These are phyloP conservation scores for Arothron firmamentum DNA, from an alignment of 2,113 vertebrate genomes.

Conservation along the genomic window DNA sequence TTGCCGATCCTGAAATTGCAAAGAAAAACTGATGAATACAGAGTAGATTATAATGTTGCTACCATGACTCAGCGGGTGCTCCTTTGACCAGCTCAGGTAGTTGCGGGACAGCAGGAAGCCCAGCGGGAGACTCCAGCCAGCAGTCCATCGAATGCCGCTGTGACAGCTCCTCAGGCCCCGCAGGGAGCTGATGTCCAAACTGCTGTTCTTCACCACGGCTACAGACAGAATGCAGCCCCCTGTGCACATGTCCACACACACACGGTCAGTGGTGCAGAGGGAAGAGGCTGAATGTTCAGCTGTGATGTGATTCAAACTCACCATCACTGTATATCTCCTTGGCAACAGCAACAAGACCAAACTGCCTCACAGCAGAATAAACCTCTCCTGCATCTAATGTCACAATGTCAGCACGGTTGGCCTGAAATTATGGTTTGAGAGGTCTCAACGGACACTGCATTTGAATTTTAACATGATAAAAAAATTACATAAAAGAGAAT, in stretches of 20 bases:
- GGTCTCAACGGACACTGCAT: no score
- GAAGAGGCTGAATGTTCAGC: neutral
- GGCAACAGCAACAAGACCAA: slow-evolving; percentile 79
- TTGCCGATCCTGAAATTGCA: neutral
- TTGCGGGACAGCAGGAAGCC: slow-evolving; percentile 84
- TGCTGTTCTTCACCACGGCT: slow-evolving; percentile 76
- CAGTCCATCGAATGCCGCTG: slow-evolving; percentile 82
- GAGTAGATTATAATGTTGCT: neutral
- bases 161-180: slow-evolving; percentile 81
- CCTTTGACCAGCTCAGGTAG: slow-evolving; percentile 80
- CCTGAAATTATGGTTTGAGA: slow-evolving; percentile 60
- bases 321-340: slow-evolving; percentile 85
- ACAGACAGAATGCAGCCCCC: slow-evolving; percentile 84
- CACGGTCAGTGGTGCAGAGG: neutral
- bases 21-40: neutral
- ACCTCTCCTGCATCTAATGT: slow-evolving; percentile 86
- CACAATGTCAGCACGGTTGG: slow-evolving; percentile 83
- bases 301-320: slow-evolving; percentile 42
- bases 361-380: slow-evolving; percentile 86
- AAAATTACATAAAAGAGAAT: neutral
- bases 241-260: slow-evolving; percentile 34
- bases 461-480: neutral
- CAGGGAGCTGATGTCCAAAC: slow-evolving; percentile 74
- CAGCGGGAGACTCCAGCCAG: slow-evolving; percentile 87
- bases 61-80: slow-evolving; percentile 83